Evolutionary conservation across 1,140 invertebrate species (phyloP), one percentile per base, ranked within the genome.

Genomic region (Armadillidium nasatum): DNA sequence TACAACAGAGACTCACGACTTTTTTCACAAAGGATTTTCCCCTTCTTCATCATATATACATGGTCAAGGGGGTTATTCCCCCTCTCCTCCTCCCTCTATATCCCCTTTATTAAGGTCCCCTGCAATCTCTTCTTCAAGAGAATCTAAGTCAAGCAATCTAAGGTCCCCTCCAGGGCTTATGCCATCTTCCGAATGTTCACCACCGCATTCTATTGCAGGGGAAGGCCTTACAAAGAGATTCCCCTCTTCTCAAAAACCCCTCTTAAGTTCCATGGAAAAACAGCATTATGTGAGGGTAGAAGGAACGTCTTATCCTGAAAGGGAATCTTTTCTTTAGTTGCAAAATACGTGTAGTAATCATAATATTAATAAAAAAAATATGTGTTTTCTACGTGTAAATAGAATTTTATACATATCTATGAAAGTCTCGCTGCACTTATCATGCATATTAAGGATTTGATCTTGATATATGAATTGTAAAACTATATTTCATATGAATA

Each of bases 11-110:
- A 60, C 50, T 19, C 50, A 60, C 11, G 50, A 19, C 7, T 60
- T 60, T 60, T 60, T 60, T 60, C 50, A 60, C 50, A 60, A 60
- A 60, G 50, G 50, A 4, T 60, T 60, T 19, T 60, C 50, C 50
- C 50, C 50, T 60, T 60, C 50, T 60, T 19, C 50, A 15, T 60
- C 50, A 19, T 60, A 60, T 60, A 60, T 60, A 4, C 50, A 15
- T 19, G 19, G 7, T 7, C 50, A 60, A 19, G 50, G 50, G 50
- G 50, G 50, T 15, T 60, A 15, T 19, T 13, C 50, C 11, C 50
- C 50, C 1, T 60, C 50, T 7, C 50, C 50, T 2, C 2, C 50
- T 19, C 50, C 50, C 2, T 60, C 33, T 33, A 33, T 60, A 60
- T 13, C 50, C 11, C 50, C 50, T 60, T 7, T 60, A 60, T 60